Base-by-base conservation (phyloP, 2,888 invertebrate species). In the Pheosia gnoma region DNA sequence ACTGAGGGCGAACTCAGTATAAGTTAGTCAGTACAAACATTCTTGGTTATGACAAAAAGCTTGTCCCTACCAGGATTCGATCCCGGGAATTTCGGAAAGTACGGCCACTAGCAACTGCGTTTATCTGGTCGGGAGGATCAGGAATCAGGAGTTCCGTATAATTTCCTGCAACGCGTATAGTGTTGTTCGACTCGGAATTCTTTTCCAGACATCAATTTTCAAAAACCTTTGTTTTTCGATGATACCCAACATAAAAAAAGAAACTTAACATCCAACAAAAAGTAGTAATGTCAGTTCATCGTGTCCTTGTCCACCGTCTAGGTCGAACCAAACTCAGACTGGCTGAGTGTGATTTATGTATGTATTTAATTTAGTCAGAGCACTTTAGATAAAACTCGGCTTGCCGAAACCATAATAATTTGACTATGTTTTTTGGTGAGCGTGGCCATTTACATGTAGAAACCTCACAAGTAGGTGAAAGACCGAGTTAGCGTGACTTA, bases 401-500 rank as follows among this genome's bases (percentile, higher is more conserved):
- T 10, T 10, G 45, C 10, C 10, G 11, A 45, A 45, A 45, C 2
- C 11, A 45, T 11, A 45, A 41, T 41, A 41, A 47, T n/a, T 47
- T 47, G 3, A 43, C 43, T 9, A 43, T 8, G 43, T 43, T 9
- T 9, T 43, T 8, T 43, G 9, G 8, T 43, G 7, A 43, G 9
- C 43, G 9, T 43, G 43, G 43, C 4, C 9, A 43, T 43, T 43
- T 43, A 3, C 7, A 9, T 43, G 43, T 43, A 9, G 8, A 25
- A 25, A 25, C 25, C 25, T 25, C 25, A 25, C 49, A 47, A 52
- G 47, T 49, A 60, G 56, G 52, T 67, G 45, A 45, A 62, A 63
- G 57, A 65, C 65, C 59, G 71, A 70, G 66, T 59, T 56, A 39
- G 45, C 47, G 41, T 52, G 55, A 9, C 51, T 52, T 59, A 68